phyloP scores from a whole-genome alignment of 1,140 invertebrate species.

The Cydia strobilella region DNA sequence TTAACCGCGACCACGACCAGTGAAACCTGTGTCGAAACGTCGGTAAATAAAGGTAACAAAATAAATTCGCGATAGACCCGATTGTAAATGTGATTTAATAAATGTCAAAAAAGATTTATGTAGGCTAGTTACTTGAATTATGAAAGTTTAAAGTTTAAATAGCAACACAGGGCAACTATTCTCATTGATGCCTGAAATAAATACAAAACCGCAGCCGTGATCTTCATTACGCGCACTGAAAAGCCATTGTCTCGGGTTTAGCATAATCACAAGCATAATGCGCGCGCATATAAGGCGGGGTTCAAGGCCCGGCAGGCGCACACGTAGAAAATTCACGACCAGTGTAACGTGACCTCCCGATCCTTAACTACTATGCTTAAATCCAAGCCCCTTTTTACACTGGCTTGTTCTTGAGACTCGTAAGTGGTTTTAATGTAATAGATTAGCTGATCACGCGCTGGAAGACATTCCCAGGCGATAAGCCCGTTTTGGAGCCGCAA shows the following conservation, averaged over 20 bases:
- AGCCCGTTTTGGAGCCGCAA: constrained; percentile 17
- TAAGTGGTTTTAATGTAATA: too few species aligned
- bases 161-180: too few species aligned
- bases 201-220: constrained; percentile 4
- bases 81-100: too few species aligned
- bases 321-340: not conserved
- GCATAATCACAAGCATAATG: not conserved
- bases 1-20: too few species aligned
- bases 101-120: too few species aligned
- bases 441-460: constrained; percentile 21
- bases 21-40: too few species aligned
- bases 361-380: not conserved
- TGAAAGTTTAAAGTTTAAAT: too few species aligned
- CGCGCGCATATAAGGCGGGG: constrained; percentile 16
- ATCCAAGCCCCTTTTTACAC: not conserved
- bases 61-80: too few species aligned
- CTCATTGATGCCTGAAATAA: not conserved
- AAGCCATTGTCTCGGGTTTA: constrained; percentile 16
- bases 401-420: too few species aligned
- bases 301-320: not conserved
- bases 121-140: too few species aligned
- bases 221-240: constrained; percentile 22
- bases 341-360: not conserved
- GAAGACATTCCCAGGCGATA: constrained; percentile 27
- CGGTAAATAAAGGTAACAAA: too few species aligned